Conservation (phyloP, 2,888 invertebrate genomes). For the Leptarthrus brevirostris region DNA sequence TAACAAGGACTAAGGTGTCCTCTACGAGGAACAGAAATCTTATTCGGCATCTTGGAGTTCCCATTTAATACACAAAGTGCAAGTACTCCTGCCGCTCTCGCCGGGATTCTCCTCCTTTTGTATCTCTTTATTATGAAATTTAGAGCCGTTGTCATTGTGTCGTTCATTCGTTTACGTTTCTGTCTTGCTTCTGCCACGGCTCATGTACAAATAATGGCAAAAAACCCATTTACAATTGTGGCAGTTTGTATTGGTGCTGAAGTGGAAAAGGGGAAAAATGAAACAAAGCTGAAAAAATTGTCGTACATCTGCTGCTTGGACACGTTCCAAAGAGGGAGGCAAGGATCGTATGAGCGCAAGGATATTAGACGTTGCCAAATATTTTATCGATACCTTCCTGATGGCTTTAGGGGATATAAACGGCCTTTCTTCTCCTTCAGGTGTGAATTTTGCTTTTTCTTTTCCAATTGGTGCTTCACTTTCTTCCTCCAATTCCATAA, state of each 20-base stretch:
- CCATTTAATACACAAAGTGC: constrained; percentile 15
- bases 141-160: constrained; percentile 38
- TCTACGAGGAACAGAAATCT: constrained; percentile 18
- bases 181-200: constrained; percentile 40
- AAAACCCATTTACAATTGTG: constrained; percentile 35
- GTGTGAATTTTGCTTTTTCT: not conserved
- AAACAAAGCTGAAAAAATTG: constrained; percentile 40
- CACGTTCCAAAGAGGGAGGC: constrained; percentile 53
- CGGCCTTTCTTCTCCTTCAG: constrained; percentile 4
- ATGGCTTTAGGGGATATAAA: not conserved
- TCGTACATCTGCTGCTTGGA: constrained; percentile 53
- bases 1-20: constrained; percentile 7
- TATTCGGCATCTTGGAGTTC: constrained; percentile 25
- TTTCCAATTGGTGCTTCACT: not conserved
- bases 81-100: constrained; percentile 10
- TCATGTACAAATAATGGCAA: constrained; percentile 35
- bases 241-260: constrained; percentile 36
- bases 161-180: constrained; percentile 32
- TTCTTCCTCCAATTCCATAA: too few species aligned
- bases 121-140: constrained; percentile 46
- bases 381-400: constrained; percentile 43
- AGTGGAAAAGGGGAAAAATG: constrained; percentile 48
- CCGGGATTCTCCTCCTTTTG: constrained; percentile 33
- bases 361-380: constrained; percentile 53
- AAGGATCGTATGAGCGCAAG: constrained; percentile 44